Base-by-base conservation (phyloP, 1,140 invertebrate species). In the Kradibia gibbosae region DNA sequence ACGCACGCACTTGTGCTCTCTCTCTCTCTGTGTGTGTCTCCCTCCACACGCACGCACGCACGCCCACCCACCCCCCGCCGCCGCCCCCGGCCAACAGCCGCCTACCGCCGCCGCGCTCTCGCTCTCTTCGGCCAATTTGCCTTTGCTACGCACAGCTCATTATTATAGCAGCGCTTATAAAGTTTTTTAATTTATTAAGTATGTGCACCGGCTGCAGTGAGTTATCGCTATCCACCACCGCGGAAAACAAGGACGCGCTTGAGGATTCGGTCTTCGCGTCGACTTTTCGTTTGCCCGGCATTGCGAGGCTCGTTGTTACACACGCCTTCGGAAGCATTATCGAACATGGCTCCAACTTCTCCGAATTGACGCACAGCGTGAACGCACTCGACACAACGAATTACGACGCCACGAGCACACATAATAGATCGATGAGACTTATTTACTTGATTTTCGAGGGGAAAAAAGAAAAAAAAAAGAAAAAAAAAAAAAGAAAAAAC, bases 21-120 rank as follows among this genome's bases (percentile, higher is more conserved):
- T n/a, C n/a, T n/a, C n/a, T n/a, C n/a, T n/a, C n/a, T n/a, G n/a
- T n/a, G n/a, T n/a, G n/a, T n/a, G n/a, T 86, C 84, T 88, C 87
- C 87, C 87, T 87, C 85, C 87, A 87, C 87, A 86, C 22, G 84
- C 86, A 83, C 85, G 84, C 80, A 73, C 73, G 76, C 53, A 75
- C 31, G 76, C 85, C 88, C 85, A 84, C 86, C 84, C 87, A 87
- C 87, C 87, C 86, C 85, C 87, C 87, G 87, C 86, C 22, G 84
- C 86, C 83, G 85, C 84, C 80, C 73, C 73, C 73, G 45, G 75
- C 31, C 76, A 48, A 48, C 45, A 7, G 8, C 45, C 45, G 8
- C 17, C 45, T 17, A 7, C 73, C 73, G 76, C 60, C 78, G 34
- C 79, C 50, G 31, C 22, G 65, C 55, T 45, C 42, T 45, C 57